Percentiles rank a stretch among this genome's conserved stretches.
These are phyloP conservation scores for Amia ocellicauda DNA, from an alignment of 2,113 vertebrate genomes.

Conservation along the genomic window DNA sequence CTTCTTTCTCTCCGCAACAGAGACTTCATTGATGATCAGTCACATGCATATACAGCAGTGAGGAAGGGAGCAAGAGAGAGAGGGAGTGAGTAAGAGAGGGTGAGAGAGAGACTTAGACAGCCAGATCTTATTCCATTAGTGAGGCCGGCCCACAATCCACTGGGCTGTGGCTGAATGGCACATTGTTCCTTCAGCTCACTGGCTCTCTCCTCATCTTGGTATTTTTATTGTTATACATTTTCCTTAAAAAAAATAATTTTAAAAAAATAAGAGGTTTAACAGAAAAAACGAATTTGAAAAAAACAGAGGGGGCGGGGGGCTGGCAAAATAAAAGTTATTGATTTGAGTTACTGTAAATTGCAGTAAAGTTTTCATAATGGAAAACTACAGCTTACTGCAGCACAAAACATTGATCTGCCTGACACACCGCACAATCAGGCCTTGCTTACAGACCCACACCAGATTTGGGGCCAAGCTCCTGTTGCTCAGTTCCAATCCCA, in stretches of 20 bases:
- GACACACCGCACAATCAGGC: constrained; percentile 4
- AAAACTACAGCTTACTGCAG: neutral
- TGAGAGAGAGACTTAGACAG: neutral
- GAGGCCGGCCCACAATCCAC: constrained; percentile 9
- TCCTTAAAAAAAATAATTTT: constrained; percentile 2
- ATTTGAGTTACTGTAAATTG: neutral
- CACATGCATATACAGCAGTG: constrained; percentile 24
- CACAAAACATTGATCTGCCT: neutral
- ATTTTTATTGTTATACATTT: neutral
- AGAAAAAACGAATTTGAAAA: neutral
- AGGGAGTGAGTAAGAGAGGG: too few relatives aligned
- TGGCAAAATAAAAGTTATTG: neutral
- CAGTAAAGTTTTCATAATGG: neutral
- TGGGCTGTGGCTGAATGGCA: constrained; percentile 9
- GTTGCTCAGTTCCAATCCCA: constrained; percentile 1
- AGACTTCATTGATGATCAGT: constrained; percentile 37
- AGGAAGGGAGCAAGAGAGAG: too few relatives aligned
- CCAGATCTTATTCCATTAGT: constrained; percentile 13
- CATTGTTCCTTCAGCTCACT: constrained; percentile 14
- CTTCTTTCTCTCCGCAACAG: constrained; percentile 33
- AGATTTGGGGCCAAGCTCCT: neutral
- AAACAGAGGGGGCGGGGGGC: too few relatives aligned
- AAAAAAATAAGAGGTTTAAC: neutral
- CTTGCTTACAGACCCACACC: neutral
- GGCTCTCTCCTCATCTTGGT: constrained; percentile 2